Base-by-base conservation (phyloP, 1,140 invertebrate genomes). In the Octopus bimaculoides region DNA sequence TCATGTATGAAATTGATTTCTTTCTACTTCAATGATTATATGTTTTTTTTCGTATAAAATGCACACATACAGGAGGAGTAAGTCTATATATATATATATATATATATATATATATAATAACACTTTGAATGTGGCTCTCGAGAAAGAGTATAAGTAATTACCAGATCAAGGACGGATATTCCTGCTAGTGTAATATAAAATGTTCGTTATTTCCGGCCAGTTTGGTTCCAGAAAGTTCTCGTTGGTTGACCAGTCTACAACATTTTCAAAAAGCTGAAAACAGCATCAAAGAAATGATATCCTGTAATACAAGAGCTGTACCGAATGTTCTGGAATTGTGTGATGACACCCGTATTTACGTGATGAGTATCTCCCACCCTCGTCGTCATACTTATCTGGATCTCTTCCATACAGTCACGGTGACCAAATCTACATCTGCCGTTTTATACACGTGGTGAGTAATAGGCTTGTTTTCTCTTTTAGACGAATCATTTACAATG, bases 221-320 rank as follows among this genome's bases (percentile, higher is more conserved):
- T 81, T 80, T 87, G 53, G 82, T 84, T 52, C 83, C 85, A 14
- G 87, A 88, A 78, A 87, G 86, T 81, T 82, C 84, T n/a, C 77
- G 87, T 79, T 88, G 87, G 87, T 81, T 87, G 75, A 78, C 84
- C 41, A 87, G 86, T 75, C 81, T 85, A 52, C 84, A 87, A 74
- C 82, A 78, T 61, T 88, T 87, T 77, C 56, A 82, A 0, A 82
- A 84, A 66, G 83, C 86, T 4, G 87, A 88, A 79, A 54, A 74
- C 8, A 80, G 79, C 5, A 82, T 85, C 61, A 83, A 83, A 75
- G 87, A 88, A 54, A 82, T 88, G 61, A 82, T 85, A 4, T 86
- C 87, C 14, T 85, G 84, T 52, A 88, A 88, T 78, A 75, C 83
- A 6, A 77, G 71, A 12, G 75, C 82, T 8, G 84, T 87, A n/a